phyloP scores from a whole-genome alignment of 2,113 vertebrate genomes.

The Centrocercus urophasianus region DNA sequence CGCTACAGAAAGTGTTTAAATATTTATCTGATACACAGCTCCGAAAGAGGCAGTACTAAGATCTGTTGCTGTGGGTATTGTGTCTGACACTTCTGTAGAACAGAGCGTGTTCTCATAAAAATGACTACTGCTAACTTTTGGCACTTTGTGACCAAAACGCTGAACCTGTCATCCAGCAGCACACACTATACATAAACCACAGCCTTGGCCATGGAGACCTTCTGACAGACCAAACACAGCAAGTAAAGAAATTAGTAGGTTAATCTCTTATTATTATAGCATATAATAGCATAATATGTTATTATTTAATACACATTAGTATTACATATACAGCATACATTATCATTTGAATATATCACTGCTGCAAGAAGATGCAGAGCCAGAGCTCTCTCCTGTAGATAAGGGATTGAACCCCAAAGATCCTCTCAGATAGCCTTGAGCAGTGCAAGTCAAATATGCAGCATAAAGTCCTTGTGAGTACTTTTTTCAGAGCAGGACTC shows the following conservation, averaged over 20 bases:
- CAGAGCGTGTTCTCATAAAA: not conserved
- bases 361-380: not conserved
- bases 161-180: not conserved
- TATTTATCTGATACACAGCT: constrained; percentile 22
- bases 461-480: not conserved
- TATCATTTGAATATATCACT: not conserved
- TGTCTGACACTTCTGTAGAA: not conserved
- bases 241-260: not conserved
- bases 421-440: not conserved
- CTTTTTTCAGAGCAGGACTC: constrained; percentile 55
- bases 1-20: constrained; percentile 33
- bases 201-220: not conserved
- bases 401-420: not conserved
- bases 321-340: not conserved
- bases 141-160: not conserved
- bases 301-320: not conserved
- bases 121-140: not conserved
- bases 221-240: not conserved
- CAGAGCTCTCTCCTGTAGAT: not conserved
- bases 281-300: not conserved
- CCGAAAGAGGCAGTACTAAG: not conserved
- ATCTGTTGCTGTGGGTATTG: not conserved
- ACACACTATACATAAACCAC: not conserved
- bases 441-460: not conserved
- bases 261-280: not conserved